Evolutionary conservation across 2,113 vertebrate genomes (phyloP).

Genomic region (Elephantulus edwardii): DNA sequence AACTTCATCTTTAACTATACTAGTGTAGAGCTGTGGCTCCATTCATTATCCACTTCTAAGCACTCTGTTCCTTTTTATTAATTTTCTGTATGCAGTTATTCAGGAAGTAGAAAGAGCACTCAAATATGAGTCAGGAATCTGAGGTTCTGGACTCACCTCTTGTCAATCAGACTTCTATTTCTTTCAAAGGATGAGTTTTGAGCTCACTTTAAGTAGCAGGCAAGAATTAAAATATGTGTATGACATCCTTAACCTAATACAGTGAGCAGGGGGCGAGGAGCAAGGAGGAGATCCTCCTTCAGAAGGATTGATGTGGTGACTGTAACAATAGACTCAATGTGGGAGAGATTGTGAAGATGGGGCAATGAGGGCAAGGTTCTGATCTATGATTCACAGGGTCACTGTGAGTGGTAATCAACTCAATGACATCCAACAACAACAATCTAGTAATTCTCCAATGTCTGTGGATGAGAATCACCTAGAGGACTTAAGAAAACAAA

Average conservation of each 20-base stretch:
- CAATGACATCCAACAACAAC: too few species aligned
- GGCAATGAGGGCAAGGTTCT: too few species aligned
- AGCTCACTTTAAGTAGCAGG: not conserved
- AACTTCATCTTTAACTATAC: not conserved
- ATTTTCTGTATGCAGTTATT: constrained; percentile 1
- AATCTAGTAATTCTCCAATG: too few species aligned
- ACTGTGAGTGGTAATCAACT: too few species aligned
- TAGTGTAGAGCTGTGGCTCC: not conserved
- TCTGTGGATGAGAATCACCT: not conserved
- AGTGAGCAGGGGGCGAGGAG: too few species aligned
- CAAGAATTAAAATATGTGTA: not conserved
- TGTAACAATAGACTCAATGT: too few species aligned
- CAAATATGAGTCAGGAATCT: not conserved
- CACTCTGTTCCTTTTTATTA: not conserved
- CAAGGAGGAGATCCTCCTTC: too few species aligned
- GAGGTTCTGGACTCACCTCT: not conserved
- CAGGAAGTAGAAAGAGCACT: not conserved
- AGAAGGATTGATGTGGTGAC: too few species aligned
- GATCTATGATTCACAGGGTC: too few species aligned
- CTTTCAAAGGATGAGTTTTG: not conserved
- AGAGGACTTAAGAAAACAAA: not conserved
- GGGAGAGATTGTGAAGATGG: too few species aligned
- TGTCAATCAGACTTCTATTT: not conserved
- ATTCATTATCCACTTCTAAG: not conserved
- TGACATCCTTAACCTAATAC: not conserved